A percentile compares a stretch with the other conserved stretches of the same genome.
Conservation (phyloP, 2,113 vertebrate genomes). For the Lycocorax pyrrhopterus region DNA sequence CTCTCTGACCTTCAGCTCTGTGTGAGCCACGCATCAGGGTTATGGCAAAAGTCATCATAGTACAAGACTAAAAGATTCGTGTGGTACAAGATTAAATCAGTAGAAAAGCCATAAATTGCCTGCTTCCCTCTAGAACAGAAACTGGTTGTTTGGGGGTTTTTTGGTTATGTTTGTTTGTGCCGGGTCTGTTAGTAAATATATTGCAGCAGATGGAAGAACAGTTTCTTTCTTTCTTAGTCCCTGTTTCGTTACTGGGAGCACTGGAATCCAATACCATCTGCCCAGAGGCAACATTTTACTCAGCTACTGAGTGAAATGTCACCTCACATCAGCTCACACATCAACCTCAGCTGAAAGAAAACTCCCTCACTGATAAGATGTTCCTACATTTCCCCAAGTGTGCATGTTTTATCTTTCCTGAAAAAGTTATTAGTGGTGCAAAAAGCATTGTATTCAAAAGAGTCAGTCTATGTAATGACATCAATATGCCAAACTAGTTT, state of each 20-base stretch:
- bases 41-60: background rate
- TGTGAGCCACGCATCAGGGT: background rate
- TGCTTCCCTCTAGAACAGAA: background rate
- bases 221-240: background rate
- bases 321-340: background rate
- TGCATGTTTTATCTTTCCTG: background rate
- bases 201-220: background rate
- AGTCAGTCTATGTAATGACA: background rate
- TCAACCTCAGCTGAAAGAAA: background rate
- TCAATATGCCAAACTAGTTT: background rate
- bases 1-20: background rate
- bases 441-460: background rate
- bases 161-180: background rate
- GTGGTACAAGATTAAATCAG: background rate
- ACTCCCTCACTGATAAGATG: background rate
- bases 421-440: background rate
- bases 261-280: background rate
- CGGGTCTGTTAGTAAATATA: background rate
- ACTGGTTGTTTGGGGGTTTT: fast-evolving
- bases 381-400: background rate
- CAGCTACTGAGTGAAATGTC: background rate
- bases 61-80: background rate
- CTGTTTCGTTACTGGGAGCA: background rate
- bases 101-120: background rate
- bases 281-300: background rate